Conservation (phyloP, 2,797 vertebrate genomes). For the Catamblyrhynchus diadema region DNA sequence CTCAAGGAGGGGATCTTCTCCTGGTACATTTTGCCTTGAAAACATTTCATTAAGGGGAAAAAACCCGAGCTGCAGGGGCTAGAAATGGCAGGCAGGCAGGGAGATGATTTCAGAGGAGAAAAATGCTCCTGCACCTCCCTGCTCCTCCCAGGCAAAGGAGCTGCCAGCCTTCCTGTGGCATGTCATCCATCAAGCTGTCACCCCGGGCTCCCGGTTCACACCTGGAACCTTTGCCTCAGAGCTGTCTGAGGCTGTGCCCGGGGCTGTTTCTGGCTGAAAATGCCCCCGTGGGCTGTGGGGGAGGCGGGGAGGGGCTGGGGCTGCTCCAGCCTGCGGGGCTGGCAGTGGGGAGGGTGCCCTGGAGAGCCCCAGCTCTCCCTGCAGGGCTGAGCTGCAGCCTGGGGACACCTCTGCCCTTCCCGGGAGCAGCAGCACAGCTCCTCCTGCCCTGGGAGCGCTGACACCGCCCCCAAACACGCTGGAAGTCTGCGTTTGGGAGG, state of each 20-base stretch:
- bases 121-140: slow-evolving; percentile 43
- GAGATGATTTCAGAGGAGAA: slow-evolving; percentile 63
- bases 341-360: neutral
- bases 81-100: neutral
- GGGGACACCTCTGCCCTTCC: accelerated
- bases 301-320: neutral
- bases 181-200: slow-evolving; percentile 56
- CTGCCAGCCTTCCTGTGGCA: slow-evolving; percentile 56
- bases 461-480: neutral
- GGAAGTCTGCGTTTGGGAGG: accelerated
- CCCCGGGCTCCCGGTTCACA: neutral
- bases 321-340: neutral
- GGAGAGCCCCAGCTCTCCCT: neutral
- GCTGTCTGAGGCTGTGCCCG: neutral
- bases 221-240: slow-evolving; percentile 40
- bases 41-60: neutral
- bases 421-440: neutral
- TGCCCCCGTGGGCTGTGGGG: accelerated
- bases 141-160: slow-evolving; percentile 47
- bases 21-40: neutral
- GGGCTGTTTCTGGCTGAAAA: neutral
- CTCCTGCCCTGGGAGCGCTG: neutral
- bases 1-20: neutral
- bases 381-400: accelerated
- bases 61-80: neutral